Conservation (phyloP, 2,888 invertebrate genomes). For the Parelbella ahira region DNA sequence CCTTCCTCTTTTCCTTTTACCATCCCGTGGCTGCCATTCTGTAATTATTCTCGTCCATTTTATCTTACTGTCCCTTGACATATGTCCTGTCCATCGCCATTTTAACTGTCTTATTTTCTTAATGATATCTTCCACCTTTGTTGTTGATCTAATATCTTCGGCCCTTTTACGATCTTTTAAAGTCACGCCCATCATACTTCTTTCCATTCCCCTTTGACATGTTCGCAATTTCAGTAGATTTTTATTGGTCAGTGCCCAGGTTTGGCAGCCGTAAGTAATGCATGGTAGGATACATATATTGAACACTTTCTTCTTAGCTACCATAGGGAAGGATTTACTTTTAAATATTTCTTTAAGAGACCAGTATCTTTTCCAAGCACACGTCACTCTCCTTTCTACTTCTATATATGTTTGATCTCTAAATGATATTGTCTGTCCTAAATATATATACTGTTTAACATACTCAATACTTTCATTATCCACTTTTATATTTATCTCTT, state of each 20-base stretch:
- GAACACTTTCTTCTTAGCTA: neutral
- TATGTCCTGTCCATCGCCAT: no score
- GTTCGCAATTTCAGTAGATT: neutral
- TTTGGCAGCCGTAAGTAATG: constrained; percentile 1
- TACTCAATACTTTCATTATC: neutral
- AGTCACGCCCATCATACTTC: neutral
- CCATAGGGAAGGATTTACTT: neutral
- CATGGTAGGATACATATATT: neutral
- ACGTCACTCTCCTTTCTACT: neutral
- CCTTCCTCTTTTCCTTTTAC: no score
- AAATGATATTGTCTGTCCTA: constrained; percentile 1
- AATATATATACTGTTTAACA: neutral
- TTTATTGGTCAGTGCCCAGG: neutral
- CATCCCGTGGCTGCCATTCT: no score
- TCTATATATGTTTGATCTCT: neutral
- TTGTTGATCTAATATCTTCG: neutral
- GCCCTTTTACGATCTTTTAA: neutral
- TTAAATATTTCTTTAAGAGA: constrained; percentile 1
- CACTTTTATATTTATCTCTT: neutral
- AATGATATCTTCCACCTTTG: neutral
- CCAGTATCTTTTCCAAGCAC: constrained; percentile 5
- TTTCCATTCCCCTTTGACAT: neutral
- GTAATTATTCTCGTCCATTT: no score
- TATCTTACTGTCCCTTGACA: no score
- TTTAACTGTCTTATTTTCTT: no score